Evolutionary conservation across 2,888 invertebrate genomes (phyloP).

Genomic region (Neelides folsomi): DNA sequence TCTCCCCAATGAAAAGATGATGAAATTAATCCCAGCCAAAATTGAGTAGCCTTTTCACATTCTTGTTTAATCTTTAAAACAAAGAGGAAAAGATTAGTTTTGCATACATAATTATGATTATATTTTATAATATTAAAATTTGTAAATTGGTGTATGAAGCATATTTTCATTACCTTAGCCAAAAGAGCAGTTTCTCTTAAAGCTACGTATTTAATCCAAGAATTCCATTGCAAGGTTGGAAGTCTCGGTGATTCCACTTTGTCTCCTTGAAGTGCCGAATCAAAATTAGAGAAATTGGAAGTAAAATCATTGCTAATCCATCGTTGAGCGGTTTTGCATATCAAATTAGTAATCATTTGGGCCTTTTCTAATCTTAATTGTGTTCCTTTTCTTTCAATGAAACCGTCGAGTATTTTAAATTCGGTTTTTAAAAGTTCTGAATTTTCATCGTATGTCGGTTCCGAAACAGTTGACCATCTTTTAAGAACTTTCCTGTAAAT

Average conservation of each 20-base stretch:
- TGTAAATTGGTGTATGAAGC: neutral
- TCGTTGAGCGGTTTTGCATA: slow-evolving; percentile 20
- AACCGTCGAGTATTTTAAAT: slow-evolving; percentile 15
- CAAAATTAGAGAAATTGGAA: slow-evolving; percentile 15
- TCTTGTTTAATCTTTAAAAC: slow-evolving; percentile 23
- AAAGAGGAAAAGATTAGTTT: neutral
- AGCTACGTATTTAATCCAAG: slow-evolving; percentile 27
- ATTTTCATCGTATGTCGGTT: slow-evolving; percentile 4
- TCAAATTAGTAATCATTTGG: slow-evolving; percentile 22
- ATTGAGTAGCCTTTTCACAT: slow-evolving; percentile 25
- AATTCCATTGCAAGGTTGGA: slow-evolving; percentile 29
- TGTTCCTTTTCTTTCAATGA: slow-evolving; percentile 21
- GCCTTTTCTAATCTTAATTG: slow-evolving; percentile 28
- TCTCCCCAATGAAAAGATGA: slow-evolving; percentile 31
- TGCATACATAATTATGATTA: too few relatives aligned
- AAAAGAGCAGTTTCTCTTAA: slow-evolving; percentile 26
- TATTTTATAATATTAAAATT: neutral
- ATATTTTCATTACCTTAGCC: slow-evolving; percentile 23
- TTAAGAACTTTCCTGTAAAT: too few relatives aligned
- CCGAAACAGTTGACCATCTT: too few relatives aligned
- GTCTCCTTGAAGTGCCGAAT: slow-evolving; percentile 11
- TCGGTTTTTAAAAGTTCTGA: slow-evolving; percentile 12
- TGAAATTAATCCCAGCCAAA: slow-evolving; percentile 31
- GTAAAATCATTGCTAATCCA: slow-evolving; percentile 26
- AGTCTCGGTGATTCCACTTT: slow-evolving; percentile 12